Percentiles rank a stretch among this genome's conserved stretches.
phyloP scores from a whole-genome alignment of 2,113 vertebrate genomes.

The Procavia capensis region DNA sequence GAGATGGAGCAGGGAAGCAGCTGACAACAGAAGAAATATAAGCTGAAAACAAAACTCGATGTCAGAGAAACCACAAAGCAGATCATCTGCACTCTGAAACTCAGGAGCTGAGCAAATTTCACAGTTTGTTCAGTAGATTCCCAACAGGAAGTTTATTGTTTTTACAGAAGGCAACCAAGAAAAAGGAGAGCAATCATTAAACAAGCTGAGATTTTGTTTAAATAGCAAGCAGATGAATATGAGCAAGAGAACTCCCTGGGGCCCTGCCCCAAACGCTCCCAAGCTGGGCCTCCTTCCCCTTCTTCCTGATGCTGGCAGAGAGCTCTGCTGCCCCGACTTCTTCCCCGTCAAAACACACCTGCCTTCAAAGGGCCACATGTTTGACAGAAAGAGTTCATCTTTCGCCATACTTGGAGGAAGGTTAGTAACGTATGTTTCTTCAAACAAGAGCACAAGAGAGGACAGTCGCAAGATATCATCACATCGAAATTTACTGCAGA shows the following conservation, averaged over 20 bases:
- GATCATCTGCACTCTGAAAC: background rate
- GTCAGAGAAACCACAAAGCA: slow-evolving; percentile 15
- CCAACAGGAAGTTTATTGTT: background rate
- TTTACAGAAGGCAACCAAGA: slow-evolving; percentile 1
- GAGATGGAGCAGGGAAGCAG: background rate
- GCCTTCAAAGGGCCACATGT: slow-evolving; percentile 71
- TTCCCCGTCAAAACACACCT: slow-evolving; percentile 73
- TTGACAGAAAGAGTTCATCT: slow-evolving; percentile 7
- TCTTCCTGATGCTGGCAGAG: slow-evolving; percentile 22
- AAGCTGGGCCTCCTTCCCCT: slow-evolving; percentile 21
- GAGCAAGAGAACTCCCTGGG: slow-evolving; percentile 45
- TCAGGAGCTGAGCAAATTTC: background rate
- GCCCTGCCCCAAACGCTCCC: slow-evolving; percentile 30
- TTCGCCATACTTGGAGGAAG: background rate
- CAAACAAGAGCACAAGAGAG: background rate
- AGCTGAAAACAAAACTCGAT: slow-evolving; percentile 10
- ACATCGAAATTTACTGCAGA: background rate
- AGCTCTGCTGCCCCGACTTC: slow-evolving; percentile 54
- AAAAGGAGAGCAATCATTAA: slow-evolving; percentile 38
- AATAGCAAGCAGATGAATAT: slow-evolving; percentile 67
- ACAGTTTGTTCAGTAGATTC: background rate
- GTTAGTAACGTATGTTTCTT: background rate
- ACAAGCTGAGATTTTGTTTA: slow-evolving; percentile 50
- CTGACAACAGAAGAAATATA: background rate
- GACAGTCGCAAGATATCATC: background rate